These are phyloP conservation scores for Drosophila kambysellisi DNA, from an alignment of 2,888 invertebrate genomes.

Conservation along the genomic window DNA sequence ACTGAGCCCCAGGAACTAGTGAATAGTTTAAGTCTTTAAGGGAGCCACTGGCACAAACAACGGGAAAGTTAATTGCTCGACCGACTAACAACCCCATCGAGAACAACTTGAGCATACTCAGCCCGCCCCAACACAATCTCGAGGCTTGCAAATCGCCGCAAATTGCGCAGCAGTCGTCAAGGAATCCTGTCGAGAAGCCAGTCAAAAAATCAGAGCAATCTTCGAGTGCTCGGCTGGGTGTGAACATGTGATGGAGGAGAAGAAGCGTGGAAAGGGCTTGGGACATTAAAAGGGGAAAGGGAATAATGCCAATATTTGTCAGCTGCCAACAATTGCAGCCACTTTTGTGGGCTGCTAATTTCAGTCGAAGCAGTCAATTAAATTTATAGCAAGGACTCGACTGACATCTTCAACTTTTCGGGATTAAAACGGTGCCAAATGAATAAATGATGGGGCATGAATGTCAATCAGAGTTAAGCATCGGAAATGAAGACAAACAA, in stretches of 20 bases:
- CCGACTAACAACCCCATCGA: conserved; percentile 60
- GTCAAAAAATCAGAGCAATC: conserved; percentile 39
- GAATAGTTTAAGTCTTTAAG: conserved; percentile 9
- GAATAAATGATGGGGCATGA: conserved; percentile 80
- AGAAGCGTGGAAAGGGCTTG: not conserved
- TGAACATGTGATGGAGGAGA: not conserved
- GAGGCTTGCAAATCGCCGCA: conserved; percentile 43
- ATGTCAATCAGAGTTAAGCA: conserved; percentile 78
- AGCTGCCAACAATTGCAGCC: conserved; percentile 56
- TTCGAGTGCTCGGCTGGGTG: not conserved
- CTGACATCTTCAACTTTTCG: conserved; percentile 51
- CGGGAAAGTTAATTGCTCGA: conserved; percentile 66
- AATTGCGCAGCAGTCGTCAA: conserved; percentile 44
- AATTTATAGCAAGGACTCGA: conserved; percentile 43
- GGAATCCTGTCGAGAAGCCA: conserved; percentile 29
- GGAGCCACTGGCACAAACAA: conserved; percentile 53
- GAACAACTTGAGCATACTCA: conserved; percentile 19
- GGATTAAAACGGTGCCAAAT: conserved; percentile 65
- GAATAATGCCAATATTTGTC: conserved; percentile 58
- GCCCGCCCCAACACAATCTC: conserved; percentile 9
- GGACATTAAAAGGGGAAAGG: not conserved
- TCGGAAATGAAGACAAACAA: conserved; percentile 79
- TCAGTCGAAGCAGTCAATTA: conserved; percentile 57
- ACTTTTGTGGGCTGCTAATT: conserved; percentile 61
- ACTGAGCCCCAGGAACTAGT: conserved; percentile 14